Conservation (phyloP, 2,888 invertebrate genomes). For the Lithophane leautieri region DNA sequence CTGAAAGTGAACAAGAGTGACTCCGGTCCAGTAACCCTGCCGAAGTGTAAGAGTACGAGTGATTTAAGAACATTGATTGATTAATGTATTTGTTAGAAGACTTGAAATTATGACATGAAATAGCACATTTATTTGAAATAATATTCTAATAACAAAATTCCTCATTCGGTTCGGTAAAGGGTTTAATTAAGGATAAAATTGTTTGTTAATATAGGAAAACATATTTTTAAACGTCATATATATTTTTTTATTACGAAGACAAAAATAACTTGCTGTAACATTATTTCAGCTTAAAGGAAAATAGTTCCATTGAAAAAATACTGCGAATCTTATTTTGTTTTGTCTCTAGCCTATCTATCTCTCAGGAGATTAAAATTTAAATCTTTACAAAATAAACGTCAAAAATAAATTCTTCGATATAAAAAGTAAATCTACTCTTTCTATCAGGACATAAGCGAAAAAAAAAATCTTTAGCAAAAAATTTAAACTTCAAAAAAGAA, state of each 20-base stretch:
- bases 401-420: too few relatives aligned
- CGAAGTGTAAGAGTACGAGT: too few relatives aligned
- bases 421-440: background rate
- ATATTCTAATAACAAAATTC: constrained; percentile 3
- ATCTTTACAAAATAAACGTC: background rate
- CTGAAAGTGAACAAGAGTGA: too few relatives aligned
- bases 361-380: too few relatives aligned
- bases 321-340: background rate
- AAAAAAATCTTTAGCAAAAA: background rate
- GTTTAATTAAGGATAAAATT: background rate
- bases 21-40: too few relatives aligned
- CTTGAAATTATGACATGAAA: too few relatives aligned
- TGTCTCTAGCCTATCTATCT: background rate
- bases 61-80: too few relatives aligned
- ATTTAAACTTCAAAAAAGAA: constrained; percentile 19
- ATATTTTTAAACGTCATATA: background rate
- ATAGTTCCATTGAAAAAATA: background rate
- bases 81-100: too few relatives aligned
- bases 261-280: background rate
- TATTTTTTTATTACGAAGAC: background rate
- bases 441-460: background rate
- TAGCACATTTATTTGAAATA: background rate
- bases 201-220: background rate
- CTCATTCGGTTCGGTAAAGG: background rate
- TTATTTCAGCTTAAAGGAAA: background rate